Conservation (phyloP, 2,797 vertebrate species). For the Delichon dasypus region DNA sequence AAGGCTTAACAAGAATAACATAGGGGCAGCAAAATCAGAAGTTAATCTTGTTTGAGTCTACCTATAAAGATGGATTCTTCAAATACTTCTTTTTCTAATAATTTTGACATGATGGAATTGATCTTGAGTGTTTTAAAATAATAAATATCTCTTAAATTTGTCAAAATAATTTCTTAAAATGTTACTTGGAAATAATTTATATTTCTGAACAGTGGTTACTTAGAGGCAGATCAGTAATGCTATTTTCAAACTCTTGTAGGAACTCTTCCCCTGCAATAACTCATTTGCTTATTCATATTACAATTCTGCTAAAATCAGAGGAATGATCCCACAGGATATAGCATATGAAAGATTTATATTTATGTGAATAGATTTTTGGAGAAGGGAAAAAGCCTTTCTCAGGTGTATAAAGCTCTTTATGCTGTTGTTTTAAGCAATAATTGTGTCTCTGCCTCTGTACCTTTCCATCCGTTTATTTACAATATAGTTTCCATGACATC, state of each 20-base stretch:
- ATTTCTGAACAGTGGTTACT: not conserved
- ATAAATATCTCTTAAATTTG: not conserved
- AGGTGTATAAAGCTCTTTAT: not conserved
- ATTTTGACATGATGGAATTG: not conserved
- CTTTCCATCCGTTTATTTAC: not conserved
- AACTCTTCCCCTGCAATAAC: not conserved
- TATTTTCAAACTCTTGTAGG: not conserved
- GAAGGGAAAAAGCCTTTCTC: not conserved
- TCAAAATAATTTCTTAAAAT: not conserved
- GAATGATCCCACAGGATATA: not conserved
- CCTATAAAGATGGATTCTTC: not conserved
- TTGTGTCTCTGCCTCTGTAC: not conserved
- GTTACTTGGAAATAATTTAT: not conserved
- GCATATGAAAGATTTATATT: not conserved
- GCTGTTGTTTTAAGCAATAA: not conserved
- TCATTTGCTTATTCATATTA: not conserved
- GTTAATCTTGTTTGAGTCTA: not conserved
- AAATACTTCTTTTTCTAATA: not conserved
- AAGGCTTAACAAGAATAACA: not conserved
- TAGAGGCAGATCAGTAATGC: not conserved
- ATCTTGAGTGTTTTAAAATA: not conserved
- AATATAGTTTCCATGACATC: not conserved
- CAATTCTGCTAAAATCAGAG: not conserved
- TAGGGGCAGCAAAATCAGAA: not conserved
- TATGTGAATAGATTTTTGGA: not conserved